Evolutionary conservation across 2,113 vertebrate genomes (phyloP).

Genomic region (Platysteira castanea): DNA sequence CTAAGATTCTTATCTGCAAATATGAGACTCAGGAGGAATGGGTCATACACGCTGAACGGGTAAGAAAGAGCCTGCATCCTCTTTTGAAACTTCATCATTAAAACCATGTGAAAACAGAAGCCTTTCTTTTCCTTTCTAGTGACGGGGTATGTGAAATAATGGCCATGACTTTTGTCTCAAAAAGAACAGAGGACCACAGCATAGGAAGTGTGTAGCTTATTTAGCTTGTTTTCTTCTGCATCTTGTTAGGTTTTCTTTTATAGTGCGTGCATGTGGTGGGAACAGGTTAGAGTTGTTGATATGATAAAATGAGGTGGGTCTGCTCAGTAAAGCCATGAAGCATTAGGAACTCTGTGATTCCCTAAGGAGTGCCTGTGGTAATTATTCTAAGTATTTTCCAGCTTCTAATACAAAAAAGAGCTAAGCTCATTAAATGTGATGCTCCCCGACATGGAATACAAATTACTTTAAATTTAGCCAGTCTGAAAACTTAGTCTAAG

Average conservation of each 20-base stretch:
- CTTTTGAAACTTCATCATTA: neutral
- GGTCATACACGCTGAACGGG: conserved; percentile 72
- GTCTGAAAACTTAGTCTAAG: neutral
- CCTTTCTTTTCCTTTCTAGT: neutral
- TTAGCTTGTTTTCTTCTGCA: neutral
- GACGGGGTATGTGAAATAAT: neutral
- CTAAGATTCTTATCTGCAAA: conserved; percentile 60
- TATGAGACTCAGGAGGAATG: conserved; percentile 72
- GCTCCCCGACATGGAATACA: fast-evolving
- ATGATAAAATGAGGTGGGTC: neutral
- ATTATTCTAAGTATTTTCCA: neutral
- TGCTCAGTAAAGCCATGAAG: neutral
- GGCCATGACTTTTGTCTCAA: neutral
- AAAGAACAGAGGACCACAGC: neutral
- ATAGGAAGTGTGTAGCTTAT: neutral
- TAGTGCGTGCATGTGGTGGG: fast-evolving
- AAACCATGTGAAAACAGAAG: neutral
- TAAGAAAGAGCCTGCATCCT: conserved; percentile 46
- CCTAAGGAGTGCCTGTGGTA: neutral
- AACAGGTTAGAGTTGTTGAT: neutral
- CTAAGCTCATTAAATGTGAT: neutral
- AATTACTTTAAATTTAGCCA: neutral
- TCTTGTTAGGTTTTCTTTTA: neutral
- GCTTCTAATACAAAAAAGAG: neutral
- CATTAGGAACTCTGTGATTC: neutral